phyloP scores from a whole-genome alignment of 2,797 vertebrate genomes.

The Rousettus madagascariensis region DNA sequence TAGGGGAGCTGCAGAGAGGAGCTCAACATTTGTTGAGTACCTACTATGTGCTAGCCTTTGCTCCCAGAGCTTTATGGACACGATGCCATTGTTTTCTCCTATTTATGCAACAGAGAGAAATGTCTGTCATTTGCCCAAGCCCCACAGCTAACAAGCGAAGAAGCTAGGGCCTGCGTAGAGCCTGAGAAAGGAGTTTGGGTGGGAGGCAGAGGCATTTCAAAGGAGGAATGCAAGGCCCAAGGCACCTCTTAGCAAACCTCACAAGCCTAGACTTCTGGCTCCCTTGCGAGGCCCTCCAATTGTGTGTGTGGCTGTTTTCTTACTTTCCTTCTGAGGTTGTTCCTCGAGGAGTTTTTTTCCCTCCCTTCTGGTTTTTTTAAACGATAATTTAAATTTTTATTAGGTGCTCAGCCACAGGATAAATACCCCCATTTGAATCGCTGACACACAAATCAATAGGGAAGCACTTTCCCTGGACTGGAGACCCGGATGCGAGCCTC shows the following conservation, averaged over 20 bases:
- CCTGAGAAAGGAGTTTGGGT: not conserved
- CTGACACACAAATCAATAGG: constrained; percentile 76
- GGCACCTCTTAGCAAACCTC: not conserved
- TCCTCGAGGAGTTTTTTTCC: constrained; percentile 26
- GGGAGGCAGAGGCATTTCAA: not conserved
- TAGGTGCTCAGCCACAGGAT: constrained; percentile 75
- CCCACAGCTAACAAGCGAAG: not conserved
- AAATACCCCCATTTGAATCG: constrained; percentile 78
- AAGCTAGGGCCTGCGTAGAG: not conserved
- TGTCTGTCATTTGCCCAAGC: not conserved
- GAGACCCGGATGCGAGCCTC: constrained; percentile 21
- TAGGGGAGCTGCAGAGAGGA: not conserved
- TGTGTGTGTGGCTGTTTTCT: not conserved
- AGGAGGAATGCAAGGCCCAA: not conserved
- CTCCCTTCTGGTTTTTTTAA: constrained; percentile 28
- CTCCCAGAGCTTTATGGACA: not conserved
- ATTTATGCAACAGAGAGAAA: not conserved
- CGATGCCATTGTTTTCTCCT: not conserved
- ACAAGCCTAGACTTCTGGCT: not conserved
- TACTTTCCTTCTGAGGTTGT: not conserved
- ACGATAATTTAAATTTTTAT: constrained; percentile 81
- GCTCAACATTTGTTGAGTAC: not conserved
- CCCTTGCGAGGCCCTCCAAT: not conserved
- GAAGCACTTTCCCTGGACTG: constrained; percentile 53
- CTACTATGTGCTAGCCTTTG: not conserved